Conservation (phyloP, 2,888 invertebrate species). For the Prostheceraeus crozeri region DNA sequence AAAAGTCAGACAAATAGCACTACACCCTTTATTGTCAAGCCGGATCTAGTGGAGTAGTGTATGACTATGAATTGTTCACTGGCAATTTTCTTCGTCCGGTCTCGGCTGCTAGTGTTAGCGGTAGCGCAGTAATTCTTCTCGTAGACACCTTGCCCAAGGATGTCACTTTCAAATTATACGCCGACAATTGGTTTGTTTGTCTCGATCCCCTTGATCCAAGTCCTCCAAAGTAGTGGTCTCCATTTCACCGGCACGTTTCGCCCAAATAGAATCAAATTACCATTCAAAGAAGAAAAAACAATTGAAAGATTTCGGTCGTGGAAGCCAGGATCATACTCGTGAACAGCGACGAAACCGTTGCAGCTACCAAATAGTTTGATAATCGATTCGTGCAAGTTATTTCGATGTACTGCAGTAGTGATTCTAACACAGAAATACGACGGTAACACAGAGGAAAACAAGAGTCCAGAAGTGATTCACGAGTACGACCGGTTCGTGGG, state of each 20-base stretch:
- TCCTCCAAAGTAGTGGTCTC: conserved; percentile 6
- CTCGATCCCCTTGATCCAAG: conserved; percentile 7
- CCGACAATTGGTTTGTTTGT: conserved; percentile 19
- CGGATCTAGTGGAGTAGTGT: conserved; percentile 35
- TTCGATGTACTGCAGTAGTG: too few species aligned
- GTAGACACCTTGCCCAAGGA: conserved; percentile 15
- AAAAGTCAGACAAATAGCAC: conserved; percentile 39
- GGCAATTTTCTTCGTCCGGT: too few species aligned
- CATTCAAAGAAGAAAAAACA: conserved; percentile 25
- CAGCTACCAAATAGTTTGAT: too few species aligned
- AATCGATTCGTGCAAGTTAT: too few species aligned
- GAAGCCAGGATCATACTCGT: conserved; percentile 7
- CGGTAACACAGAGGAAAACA: too few species aligned
- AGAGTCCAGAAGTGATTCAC: too few species aligned
- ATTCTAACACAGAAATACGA: too few species aligned
- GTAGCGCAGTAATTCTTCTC: neutral
- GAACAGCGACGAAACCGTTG: too few species aligned
- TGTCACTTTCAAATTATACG: conserved; percentile 20
- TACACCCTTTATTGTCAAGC: conserved; percentile 36
- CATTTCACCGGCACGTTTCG: conserved; percentile 21
- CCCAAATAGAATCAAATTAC: neutral
- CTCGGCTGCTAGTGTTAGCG: conserved; percentile 20
- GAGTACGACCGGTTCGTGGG: too few species aligned
- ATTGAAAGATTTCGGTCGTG: neutral
- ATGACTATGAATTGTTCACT: conserved; percentile 39